phyloP scores from a whole-genome alignment of 2,113 vertebrate genomes.

The Aythya baeri region DNA sequence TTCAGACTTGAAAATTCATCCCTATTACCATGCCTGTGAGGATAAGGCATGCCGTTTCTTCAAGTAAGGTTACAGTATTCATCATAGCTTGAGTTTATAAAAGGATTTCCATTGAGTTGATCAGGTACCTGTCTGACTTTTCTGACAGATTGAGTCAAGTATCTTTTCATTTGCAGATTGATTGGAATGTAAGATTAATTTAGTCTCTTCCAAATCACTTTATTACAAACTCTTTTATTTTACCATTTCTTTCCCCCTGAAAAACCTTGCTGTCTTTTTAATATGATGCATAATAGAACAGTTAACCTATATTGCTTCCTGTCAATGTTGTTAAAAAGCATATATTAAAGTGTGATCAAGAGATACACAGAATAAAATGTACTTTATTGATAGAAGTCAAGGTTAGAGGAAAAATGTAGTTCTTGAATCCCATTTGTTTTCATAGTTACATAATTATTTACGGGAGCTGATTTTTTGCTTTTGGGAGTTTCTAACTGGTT shows the following conservation, averaged over 20 bases:
- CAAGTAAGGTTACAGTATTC: constrained; percentile 21
- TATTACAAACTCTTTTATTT: constrained; percentile 52
- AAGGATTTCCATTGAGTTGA: constrained; percentile 45
- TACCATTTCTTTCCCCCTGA: background rate
- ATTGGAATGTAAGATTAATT: constrained; percentile 57
- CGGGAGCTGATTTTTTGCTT: background rate
- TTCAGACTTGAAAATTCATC: constrained; percentile 23
- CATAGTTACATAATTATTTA: background rate
- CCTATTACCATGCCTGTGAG: constrained; percentile 10
- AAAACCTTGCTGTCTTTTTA: constrained; percentile 30
- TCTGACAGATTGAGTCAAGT: constrained; percentile 49
- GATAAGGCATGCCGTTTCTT: background rate
- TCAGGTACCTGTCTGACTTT: constrained; percentile 54
- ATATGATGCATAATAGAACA: background rate
- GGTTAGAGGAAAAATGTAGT: background rate
- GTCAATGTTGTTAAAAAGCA: background rate
- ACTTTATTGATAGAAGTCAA: background rate
- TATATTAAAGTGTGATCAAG: constrained; percentile 1
- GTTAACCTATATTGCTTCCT: background rate
- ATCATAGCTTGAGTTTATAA: constrained; percentile 26
- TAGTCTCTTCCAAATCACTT: constrained; percentile 49
- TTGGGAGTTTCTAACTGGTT: background rate
- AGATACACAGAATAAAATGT: background rate
- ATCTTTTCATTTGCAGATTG: constrained; percentile 47
- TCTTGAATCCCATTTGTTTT: background rate